These are phyloP conservation scores for Bimastos eiseni DNA, from an alignment of 2,888 invertebrate species.

Conservation along the genomic window DNA sequence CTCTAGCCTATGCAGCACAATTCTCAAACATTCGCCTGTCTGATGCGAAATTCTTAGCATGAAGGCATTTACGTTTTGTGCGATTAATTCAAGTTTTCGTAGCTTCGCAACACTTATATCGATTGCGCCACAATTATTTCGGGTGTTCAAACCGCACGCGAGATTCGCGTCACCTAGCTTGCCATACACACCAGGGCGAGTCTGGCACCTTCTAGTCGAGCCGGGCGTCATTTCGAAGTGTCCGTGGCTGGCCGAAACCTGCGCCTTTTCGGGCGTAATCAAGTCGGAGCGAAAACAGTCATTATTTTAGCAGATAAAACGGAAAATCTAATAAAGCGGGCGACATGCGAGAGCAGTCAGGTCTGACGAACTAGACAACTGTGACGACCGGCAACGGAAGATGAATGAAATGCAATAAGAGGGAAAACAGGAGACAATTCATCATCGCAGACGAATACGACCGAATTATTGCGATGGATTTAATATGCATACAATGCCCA, in stretches of 20 bases:
- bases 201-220: not conserved
- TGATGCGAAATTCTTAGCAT: no score
- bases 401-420: conserved; percentile 13
- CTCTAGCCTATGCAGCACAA: no score
- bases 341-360: conserved; percentile 6
- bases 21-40: no score
- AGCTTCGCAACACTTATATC: not conserved
- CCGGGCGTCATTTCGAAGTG: not conserved
- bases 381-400: not conserved
- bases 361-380: not conserved
- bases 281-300: not conserved
- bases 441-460: not conserved
- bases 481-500: no score
- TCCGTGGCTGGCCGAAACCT: not conserved
- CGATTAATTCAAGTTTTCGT: not conserved
- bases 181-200: not conserved
- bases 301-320: conserved; percentile 13
- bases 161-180: not conserved
- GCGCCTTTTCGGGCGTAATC: not conserved
- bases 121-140: not conserved
- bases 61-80: no score
- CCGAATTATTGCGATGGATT: not conserved
- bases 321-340: conserved; percentile 13
- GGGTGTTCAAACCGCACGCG: not conserved
- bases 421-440: not conserved